Percentiles rank a stretch among this genome's conserved stretches.
These are phyloP conservation scores for Colletes gigas DNA, from an alignment of 1,140 invertebrate genomes.

Conservation along the genomic window DNA sequence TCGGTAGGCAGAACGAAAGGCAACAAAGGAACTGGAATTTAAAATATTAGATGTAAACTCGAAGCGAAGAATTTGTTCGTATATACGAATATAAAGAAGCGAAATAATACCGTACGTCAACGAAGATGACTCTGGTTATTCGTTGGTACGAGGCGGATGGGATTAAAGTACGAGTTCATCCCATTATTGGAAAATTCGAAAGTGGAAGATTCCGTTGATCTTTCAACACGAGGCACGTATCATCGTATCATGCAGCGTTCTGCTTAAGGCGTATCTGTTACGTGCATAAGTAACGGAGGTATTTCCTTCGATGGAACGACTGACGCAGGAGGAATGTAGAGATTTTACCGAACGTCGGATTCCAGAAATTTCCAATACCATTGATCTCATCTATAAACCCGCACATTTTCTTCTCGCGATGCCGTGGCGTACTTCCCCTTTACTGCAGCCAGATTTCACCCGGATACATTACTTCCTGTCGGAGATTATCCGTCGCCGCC, in stretches of 20 bases:
- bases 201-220: not conserved
- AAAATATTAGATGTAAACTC: no score
- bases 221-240: not conserved
- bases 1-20: no score
- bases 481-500: constrained; percentile 55
- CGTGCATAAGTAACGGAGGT: no score
- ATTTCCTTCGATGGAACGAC: constrained; percentile 1
- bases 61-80: no score
- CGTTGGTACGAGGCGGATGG: no score
- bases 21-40: no score
- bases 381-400: constrained; percentile 61
- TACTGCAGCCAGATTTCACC: constrained; percentile 52
- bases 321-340: constrained; percentile 11
- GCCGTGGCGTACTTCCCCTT: constrained; percentile 19
- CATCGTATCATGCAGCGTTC: not conserved
- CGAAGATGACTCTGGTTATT: no score
- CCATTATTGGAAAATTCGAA: not conserved
- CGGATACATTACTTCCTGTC: constrained; percentile 58
- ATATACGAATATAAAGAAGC: no score
- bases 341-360: constrained; percentile 51
- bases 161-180: not conserved
- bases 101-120: no score
- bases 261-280: not conserved
- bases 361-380: constrained; percentile 53
- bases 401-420: constrained; percentile 39